These are phyloP conservation scores for Helostoma temminkii DNA, from an alignment of 2,797 vertebrate genomes.

Conservation along the genomic window DNA sequence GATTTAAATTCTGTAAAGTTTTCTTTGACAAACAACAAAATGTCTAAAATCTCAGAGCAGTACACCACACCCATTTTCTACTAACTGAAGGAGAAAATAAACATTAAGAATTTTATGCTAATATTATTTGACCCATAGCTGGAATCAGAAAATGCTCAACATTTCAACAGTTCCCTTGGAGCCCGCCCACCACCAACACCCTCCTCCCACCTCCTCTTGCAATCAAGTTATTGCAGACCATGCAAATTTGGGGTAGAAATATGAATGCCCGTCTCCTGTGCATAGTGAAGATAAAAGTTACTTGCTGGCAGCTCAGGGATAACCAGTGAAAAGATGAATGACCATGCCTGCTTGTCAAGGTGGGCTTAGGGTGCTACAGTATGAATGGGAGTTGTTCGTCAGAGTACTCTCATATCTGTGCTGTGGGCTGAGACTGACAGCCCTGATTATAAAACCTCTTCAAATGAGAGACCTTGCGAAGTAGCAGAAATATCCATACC, in stretches of 20 bases:
- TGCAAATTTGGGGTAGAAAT: constrained; percentile 54
- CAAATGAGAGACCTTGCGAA: constrained; percentile 73
- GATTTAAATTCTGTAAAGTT: constrained; percentile 14
- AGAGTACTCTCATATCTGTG: constrained; percentile 48
- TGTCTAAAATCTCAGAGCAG: constrained; percentile 21
- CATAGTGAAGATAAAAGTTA: constrained; percentile 71
- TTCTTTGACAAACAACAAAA: constrained; percentile 28
- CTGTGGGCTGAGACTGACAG: constrained; percentile 63
- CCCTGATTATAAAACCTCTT: constrained; percentile 67
- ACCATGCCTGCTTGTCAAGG: constrained; percentile 71
- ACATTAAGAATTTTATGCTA: constrained; percentile 31
- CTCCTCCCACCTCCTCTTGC: constrained; percentile 3
- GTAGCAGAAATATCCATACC: constrained; percentile 33
- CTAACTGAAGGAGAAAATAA: constrained; percentile 16
- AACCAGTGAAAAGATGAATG: constrained; percentile 77
- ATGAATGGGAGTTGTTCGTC: constrained; percentile 66
- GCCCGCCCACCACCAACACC: constrained; percentile 8
- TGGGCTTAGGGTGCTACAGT: constrained; percentile 56
- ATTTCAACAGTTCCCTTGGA: constrained; percentile 7
- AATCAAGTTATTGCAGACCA: constrained; percentile 33
- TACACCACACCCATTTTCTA: constrained; percentile 12
- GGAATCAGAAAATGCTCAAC: constrained; percentile 20
- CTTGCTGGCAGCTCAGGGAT: constrained; percentile 69
- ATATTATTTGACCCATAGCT: constrained; percentile 42
- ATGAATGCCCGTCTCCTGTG: constrained; percentile 55